phyloP scores from a whole-genome alignment of 2,113 vertebrate genomes.

The Ptilonorhynchus violaceus region DNA sequence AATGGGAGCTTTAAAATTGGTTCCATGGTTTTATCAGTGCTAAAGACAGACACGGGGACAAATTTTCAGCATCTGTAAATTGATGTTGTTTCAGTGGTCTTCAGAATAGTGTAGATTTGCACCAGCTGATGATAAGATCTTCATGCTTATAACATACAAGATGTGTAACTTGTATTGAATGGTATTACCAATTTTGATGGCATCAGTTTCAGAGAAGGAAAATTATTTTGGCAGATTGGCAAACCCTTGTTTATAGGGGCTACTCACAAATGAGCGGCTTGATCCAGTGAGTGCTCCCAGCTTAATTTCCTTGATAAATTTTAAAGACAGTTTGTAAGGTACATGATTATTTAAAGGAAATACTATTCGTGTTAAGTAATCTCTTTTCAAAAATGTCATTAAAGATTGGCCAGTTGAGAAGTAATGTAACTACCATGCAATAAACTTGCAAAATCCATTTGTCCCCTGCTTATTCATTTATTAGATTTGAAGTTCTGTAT shows the following conservation, averaged over 20 bases:
- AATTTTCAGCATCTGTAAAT: not conserved
- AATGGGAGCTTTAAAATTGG: not conserved
- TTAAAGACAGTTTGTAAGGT: not conserved
- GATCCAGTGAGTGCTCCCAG: not conserved
- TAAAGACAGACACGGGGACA: not conserved
- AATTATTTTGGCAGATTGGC: not conserved
- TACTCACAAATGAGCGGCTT: not conserved
- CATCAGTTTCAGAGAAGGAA: not conserved
- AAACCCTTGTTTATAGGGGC: not conserved
- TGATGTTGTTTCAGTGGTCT: not conserved
- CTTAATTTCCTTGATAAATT: not conserved
- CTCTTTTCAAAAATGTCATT: not conserved
- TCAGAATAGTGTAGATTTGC: not conserved
- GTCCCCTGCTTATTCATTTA: conserved; percentile 25
- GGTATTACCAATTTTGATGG: not conserved
- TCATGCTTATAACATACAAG: not conserved
- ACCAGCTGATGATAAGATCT: not conserved
- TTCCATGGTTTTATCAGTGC: not conserved
- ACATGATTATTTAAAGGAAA: not conserved
- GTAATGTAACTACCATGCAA: not conserved
- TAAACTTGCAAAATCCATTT: conserved; percentile 15
- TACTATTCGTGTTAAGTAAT: not conserved
- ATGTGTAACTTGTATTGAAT: not conserved
- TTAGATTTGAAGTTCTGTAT: not conserved
- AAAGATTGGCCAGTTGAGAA: not conserved